A percentile compares a stretch with the other conserved stretches of the same genome.
phyloP scores from a whole-genome alignment of 2,113 vertebrate species.

The Orycteropus afer region DNA sequence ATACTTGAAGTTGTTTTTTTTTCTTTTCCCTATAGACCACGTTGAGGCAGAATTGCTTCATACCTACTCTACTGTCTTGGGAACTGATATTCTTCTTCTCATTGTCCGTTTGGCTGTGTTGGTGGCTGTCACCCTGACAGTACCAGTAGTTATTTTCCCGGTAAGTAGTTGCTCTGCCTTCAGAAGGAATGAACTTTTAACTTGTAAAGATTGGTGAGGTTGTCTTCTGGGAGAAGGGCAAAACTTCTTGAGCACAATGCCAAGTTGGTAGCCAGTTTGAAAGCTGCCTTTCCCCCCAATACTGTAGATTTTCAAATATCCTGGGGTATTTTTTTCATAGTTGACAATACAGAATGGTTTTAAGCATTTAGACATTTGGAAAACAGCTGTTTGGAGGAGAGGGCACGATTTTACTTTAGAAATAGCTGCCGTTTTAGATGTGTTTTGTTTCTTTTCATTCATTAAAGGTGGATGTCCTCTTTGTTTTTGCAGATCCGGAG shows the following conservation, averaged over 20 bases:
- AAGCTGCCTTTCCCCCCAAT: background rate
- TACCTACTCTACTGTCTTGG: conserved; percentile 92
- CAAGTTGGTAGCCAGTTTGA: background rate
- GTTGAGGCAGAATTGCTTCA: conserved; percentile 96
- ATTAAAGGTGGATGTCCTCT: background rate
- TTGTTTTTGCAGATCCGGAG: conserved; percentile 91
- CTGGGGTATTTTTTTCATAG: background rate
- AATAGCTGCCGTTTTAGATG: background rate
- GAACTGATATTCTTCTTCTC: conserved; percentile 91
- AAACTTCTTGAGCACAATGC: too few relatives aligned
- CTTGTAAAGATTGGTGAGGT: background rate
- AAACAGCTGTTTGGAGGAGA: background rate
- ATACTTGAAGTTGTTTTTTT: background rate
- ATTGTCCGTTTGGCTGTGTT: conserved; percentile 96
- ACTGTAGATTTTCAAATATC: background rate
- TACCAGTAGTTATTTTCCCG: conserved; percentile 97
- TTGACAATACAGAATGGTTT: background rate
- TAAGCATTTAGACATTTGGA: background rate
- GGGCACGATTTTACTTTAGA: background rate
- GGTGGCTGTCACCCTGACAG: conserved; percentile 95
- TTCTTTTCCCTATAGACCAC: conserved; percentile 81
- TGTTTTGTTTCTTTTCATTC: background rate
- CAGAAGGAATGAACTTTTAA: background rate
- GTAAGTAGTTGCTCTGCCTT: conserved; percentile 86
- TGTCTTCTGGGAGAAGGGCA: background rate